phyloP scores from a whole-genome alignment of 2,888 invertebrate genomes.

The Flexamia atlantica region DNA sequence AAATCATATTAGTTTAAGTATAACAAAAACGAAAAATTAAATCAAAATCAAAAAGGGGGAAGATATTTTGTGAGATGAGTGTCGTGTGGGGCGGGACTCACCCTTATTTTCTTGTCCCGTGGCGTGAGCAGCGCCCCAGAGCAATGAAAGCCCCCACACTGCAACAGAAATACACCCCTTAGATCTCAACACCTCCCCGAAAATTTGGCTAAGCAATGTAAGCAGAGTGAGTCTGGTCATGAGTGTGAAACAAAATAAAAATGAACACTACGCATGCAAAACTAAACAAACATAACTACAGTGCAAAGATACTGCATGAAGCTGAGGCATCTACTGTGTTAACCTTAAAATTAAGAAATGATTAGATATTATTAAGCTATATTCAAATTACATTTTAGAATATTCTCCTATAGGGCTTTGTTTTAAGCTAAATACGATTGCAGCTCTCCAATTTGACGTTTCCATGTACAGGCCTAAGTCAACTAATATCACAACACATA shows the following conservation, averaged over 20 bases:
- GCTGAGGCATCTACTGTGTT: neutral
- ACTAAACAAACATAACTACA: conserved; percentile 8
- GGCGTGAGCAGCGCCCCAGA: conserved; percentile 66
- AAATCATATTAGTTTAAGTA: no score
- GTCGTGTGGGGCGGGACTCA: conserved; percentile 65
- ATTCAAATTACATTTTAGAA: no score
- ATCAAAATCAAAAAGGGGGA: no score
- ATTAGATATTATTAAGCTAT: no score
- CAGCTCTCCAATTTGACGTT: no score
- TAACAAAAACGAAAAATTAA: no score
- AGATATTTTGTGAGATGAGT: no score
- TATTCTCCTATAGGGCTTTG: no score
- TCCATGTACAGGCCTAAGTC: no score
- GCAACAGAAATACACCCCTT: conserved; percentile 67
- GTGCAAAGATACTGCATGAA: neutral
- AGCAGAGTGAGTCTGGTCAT: neutral
- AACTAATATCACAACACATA: no score
- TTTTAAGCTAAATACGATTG: no score
- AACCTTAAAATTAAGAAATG: neutral
- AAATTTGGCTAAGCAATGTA: conserved; percentile 46
- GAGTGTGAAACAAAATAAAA: neutral
- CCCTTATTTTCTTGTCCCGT: conserved; percentile 69
- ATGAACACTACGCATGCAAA: neutral
- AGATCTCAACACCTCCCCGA: conserved; percentile 2
- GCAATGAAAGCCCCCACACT: conserved; percentile 69